Percentiles rank a stretch among this genome's conserved stretches.
These are phyloP conservation scores for Avahi laniger DNA, from an alignment of 2,797 vertebrate species.

Conservation along the genomic window DNA sequence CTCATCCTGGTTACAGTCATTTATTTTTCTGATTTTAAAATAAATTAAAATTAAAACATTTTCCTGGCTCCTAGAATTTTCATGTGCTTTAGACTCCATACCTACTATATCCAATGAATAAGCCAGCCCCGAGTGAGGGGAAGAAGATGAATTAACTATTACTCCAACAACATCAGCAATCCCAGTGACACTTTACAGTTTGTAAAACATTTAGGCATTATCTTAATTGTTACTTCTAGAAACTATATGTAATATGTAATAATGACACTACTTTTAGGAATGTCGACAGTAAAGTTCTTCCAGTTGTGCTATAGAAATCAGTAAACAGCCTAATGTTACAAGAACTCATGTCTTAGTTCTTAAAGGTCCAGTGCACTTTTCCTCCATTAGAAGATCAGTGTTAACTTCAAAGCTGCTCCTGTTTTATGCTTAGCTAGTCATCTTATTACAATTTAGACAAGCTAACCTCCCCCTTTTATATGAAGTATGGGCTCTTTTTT, in stretches of 20 bases:
- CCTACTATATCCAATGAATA: background rate
- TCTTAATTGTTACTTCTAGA: background rate
- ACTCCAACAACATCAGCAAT: background rate
- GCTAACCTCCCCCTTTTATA: background rate
- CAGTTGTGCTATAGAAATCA: background rate
- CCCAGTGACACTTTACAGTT: background rate
- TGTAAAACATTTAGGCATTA: background rate
- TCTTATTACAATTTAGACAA: background rate
- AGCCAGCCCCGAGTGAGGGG: background rate
- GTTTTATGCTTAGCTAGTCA: background rate
- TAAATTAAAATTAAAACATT: background rate
- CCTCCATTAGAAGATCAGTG: background rate
- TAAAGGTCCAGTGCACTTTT: background rate
- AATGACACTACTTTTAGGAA: background rate
- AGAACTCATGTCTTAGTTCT: background rate
- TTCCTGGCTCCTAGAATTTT: background rate
- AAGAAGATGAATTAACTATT: background rate
- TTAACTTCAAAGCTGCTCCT: background rate
- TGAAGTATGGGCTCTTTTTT: background rate
- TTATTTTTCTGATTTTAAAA: slow-evolving; percentile 6
- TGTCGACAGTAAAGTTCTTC: background rate
- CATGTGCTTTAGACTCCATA: background rate
- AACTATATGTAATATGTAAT: background rate
- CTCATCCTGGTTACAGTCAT: background rate
- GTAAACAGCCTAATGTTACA: background rate